phyloP scores from a whole-genome alignment of 2,113 vertebrate genomes.

The Caretta caretta region DNA sequence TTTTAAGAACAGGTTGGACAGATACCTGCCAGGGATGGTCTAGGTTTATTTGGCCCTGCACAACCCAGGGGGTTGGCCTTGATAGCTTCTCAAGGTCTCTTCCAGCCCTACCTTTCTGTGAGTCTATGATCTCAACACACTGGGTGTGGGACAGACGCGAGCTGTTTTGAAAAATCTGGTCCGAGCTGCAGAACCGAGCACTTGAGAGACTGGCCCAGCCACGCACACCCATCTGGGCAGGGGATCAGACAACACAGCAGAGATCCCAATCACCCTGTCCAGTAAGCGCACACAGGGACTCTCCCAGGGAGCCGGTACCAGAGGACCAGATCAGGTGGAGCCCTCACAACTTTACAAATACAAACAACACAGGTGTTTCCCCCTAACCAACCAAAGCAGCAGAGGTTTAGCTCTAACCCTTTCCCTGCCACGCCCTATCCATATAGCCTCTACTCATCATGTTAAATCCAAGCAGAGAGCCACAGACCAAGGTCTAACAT shows the following conservation, averaged over 20 bases:
- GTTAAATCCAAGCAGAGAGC: no score
- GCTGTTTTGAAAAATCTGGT: no score
- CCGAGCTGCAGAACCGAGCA: neutral
- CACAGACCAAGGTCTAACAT: no score
- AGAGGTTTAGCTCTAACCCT: no score
- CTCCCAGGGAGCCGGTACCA: no score
- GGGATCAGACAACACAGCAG: neutral
- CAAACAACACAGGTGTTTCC: neutral
- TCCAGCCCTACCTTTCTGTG: neutral
- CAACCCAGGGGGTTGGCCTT: neutral
- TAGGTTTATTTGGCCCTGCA: no score
- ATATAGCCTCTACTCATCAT: no score
- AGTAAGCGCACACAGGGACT: no score
- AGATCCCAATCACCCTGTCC: neutral
- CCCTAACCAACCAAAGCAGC: no score
- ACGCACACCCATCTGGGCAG: neutral
- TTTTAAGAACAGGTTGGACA: neutral
- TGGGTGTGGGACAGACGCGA: no score
- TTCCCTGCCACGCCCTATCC: neutral
- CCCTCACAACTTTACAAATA: neutral
- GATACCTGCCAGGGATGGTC: neutral
- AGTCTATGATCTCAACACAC: neutral
- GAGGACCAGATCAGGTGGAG: no score
- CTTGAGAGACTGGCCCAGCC: neutral
- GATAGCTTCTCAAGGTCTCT: neutral